These are phyloP conservation scores for Lacerta agilis DNA, from an alignment of 2,797 vertebrate species.

Conservation along the genomic window DNA sequence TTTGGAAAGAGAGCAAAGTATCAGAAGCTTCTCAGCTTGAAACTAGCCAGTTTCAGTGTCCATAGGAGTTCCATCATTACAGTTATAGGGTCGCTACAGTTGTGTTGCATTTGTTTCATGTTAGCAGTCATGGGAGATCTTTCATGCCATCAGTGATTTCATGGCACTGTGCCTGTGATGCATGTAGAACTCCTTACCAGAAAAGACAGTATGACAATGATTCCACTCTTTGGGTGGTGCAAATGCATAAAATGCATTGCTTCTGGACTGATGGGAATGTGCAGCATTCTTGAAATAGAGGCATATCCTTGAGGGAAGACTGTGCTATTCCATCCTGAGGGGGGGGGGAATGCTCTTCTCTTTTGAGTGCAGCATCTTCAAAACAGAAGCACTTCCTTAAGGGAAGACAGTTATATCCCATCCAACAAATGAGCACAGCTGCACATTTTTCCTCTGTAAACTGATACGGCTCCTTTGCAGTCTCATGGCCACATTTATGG, in stretches of 20 bases:
- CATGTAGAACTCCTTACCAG: neutral
- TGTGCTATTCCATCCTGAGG: neutral
- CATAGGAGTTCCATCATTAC: neutral
- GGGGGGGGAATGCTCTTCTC: neutral
- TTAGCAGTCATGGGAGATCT: too few relatives aligned
- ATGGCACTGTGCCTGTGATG: neutral
- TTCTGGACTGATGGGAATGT: neutral
- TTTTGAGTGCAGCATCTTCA: neutral
- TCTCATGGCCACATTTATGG: neutral
- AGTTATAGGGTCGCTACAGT: neutral
- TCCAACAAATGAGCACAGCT: neutral
- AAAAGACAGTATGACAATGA: neutral
- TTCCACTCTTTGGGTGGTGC: neutral
- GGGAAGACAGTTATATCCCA: neutral
- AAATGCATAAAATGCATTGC: neutral
- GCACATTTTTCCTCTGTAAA: constrained; percentile 3
- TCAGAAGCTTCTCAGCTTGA: neutral
- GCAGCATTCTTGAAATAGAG: neutral
- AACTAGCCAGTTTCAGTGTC: neutral
- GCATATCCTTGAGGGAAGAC: neutral
- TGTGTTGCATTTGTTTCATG: too few relatives aligned
- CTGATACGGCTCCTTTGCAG: neutral
- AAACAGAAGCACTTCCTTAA: neutral
- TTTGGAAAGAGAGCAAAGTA: neutral
- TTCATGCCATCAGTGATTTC: neutral